Percentiles rank a stretch among this genome's conserved stretches.
Conservation (phyloP, 2,797 vertebrate genomes). For the Bradypodion pumilum region DNA sequence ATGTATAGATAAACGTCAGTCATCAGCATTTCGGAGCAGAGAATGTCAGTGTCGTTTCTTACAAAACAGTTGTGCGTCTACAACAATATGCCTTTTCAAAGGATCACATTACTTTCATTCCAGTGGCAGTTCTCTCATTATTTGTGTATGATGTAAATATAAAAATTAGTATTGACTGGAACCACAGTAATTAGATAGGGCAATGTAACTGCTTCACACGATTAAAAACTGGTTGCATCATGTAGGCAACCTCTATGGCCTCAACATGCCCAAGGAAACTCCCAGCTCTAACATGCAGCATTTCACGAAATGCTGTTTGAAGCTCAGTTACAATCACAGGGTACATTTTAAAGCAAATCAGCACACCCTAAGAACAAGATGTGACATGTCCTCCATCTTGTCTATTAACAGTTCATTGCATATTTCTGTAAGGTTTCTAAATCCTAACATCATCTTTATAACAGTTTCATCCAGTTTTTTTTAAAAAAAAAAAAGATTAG, state of each 20-base stretch:
- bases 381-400: slow-evolving; percentile 15
- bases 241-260: slow-evolving; percentile 20
- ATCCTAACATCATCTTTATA: slow-evolving; percentile 30
- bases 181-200: slow-evolving; percentile 29
- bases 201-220: slow-evolving; percentile 38
- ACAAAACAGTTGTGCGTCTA: neutral
- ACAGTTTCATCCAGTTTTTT: neutral
- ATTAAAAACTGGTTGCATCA: slow-evolving; percentile 14
- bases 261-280: slow-evolving; percentile 47
- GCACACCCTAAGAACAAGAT: slow-evolving; percentile 34
- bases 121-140: neutral
- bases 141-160: neutral
- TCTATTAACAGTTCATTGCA: slow-evolving; percentile 6
- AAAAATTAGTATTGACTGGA: neutral
- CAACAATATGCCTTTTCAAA: neutral
- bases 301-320: fast-evolving
- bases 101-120: neutral
- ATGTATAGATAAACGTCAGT: neutral
- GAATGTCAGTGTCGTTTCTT: neutral
- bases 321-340: slow-evolving; percentile 37
- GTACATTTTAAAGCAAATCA: slow-evolving; percentile 20
- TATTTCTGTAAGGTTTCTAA: slow-evolving; percentile 37
- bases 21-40: neutral
- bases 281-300: slow-evolving; percentile 23
- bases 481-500: neutral